These are phyloP conservation scores for Branchipolynoe longqiensis DNA, from an alignment of 2,888 invertebrate species.

Conservation along the genomic window DNA sequence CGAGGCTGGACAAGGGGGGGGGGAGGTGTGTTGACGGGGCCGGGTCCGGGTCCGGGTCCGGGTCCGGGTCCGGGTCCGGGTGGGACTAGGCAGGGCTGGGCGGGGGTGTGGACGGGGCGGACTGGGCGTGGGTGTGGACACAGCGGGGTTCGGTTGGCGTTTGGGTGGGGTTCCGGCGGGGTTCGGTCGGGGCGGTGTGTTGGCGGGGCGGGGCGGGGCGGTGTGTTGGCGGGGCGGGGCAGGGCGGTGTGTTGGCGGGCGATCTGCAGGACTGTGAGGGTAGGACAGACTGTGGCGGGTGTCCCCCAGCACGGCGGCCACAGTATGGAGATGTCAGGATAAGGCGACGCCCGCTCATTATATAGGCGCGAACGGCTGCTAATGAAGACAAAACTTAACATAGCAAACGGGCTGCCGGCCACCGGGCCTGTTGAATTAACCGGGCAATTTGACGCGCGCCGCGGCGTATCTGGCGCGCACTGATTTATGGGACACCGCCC, in stretches of 20 bases:
- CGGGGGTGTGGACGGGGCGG: not conserved
- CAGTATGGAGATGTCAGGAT: constrained; percentile 35
- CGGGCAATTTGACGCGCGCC: no score
- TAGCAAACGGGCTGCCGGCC: not conserved
- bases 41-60: not conserved
- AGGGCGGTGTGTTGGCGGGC: no score
- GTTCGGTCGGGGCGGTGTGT: no score
- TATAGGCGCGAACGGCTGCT: not conserved
- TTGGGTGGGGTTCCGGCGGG: not conserved
- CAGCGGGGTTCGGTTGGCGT: not conserved
- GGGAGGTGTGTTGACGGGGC: not conserved
- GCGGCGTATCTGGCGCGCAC: no score
- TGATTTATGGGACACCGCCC: no score
- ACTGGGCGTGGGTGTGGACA: not conserved
- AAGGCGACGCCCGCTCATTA: constrained; percentile 2
- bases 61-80: not conserved
- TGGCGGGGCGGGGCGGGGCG: not conserved
- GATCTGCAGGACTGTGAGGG: no score
- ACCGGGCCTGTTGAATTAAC: not conserved
- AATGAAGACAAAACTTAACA: constrained; percentile 49
- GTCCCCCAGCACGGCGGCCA: not conserved
- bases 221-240: not conserved
- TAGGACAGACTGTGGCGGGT: no score
- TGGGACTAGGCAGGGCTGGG: not conserved
- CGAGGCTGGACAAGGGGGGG: not conserved